phyloP scores from a whole-genome alignment of 1,140 invertebrate species.

The Danaus plexippus region DNA sequence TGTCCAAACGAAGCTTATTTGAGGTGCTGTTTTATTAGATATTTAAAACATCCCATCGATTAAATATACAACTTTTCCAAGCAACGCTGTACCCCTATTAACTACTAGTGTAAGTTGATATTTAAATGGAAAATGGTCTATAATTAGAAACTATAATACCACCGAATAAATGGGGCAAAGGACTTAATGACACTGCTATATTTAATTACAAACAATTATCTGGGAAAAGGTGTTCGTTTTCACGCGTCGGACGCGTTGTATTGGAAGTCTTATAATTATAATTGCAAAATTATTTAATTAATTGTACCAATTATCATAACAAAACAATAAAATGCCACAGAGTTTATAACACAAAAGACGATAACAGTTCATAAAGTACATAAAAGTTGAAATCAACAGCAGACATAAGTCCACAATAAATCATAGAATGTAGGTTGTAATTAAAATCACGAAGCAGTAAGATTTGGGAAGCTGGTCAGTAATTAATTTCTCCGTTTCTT shows the following conservation, averaged over 20 bases:
- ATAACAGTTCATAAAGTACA: constrained; percentile 8
- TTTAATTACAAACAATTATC: constrained; percentile 58
- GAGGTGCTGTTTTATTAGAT: constrained; percentile 63
- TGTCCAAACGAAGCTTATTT: constrained; percentile 52
- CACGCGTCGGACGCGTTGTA: constrained; percentile 44
- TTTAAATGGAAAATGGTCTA: constrained; percentile 47
- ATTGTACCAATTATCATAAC: constrained; percentile 8
- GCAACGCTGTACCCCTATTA: constrained; percentile 38
- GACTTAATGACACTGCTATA: constrained; percentile 52
- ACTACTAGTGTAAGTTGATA: constrained; percentile 39
- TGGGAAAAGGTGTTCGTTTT: constrained; percentile 58
- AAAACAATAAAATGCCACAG: neutral
- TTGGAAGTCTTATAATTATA: constrained; percentile 40
- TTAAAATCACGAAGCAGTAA: constrained; percentile 63
- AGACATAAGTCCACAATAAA: constrained; percentile 52
- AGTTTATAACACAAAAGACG: constrained; percentile 7
- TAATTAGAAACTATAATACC: constrained; percentile 56
- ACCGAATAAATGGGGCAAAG: constrained; percentile 58
- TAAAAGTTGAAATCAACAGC: constrained; percentile 36
- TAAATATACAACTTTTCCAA: constrained; percentile 46
- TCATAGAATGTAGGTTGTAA: constrained; percentile 52
- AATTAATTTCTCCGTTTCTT: constrained; percentile 65
- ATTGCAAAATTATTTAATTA: constrained; percentile 49
- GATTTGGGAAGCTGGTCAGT: constrained; percentile 53
- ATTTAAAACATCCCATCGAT: constrained; percentile 51